phyloP scores from a whole-genome alignment of 2,797 vertebrate genomes.

The Typhlichthys subterraneus region DNA sequence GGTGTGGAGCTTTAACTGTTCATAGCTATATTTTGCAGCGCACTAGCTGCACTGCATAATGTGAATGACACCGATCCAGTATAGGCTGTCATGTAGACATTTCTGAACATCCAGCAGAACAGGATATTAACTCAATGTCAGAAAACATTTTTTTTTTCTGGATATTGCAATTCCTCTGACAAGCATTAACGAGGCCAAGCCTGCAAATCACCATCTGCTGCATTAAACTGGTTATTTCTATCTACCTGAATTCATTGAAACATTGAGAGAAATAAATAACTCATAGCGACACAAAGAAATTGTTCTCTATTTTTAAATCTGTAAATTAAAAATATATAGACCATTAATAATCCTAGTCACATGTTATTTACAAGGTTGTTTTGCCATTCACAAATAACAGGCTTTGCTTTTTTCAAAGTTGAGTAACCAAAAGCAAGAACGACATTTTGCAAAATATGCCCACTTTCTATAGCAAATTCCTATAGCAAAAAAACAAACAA shows the following conservation, averaged over 20 bases:
- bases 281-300: conserved; percentile 16
- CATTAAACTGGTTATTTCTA: conserved; percentile 58
- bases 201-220: conserved; percentile 69
- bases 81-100: conserved; percentile 7
- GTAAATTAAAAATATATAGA: background rate
- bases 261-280: conserved; percentile 9
- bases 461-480: conserved; percentile 3
- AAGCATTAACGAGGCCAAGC: conserved; percentile 36
- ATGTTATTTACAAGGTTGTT: too few species aligned
- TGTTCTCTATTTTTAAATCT: conserved; percentile 17
- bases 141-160: conserved; percentile 36
- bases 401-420: conserved; percentile 15
- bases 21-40: background rate
- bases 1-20: background rate
- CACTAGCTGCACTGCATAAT: background rate
- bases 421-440: background rate
- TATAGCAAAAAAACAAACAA: conserved; percentile 9
- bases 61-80: conserved; percentile 1
- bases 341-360: background rate
- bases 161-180: conserved; percentile 51
- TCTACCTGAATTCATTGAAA: conserved; percentile 39
- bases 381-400: conserved; percentile 16
- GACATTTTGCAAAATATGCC: too few species aligned
- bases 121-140: conserved; percentile 16
- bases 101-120: background rate